A percentile compares a stretch with the other conserved stretches of the same genome.
Conservation (phyloP, 1,140 invertebrate species). For the Drosophila takahashii region DNA sequence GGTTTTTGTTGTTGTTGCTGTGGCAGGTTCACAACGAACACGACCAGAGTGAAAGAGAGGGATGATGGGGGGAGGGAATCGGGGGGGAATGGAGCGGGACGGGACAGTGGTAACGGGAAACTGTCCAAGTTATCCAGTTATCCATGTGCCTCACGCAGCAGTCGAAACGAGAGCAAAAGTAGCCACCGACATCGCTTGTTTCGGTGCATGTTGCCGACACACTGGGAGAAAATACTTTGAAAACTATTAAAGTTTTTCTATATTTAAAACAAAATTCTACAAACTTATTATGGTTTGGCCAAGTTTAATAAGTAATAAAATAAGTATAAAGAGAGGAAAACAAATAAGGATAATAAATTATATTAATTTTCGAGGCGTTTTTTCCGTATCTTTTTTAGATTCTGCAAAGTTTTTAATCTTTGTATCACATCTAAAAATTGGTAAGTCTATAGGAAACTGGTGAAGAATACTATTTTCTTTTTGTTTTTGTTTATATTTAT, state of each 20-base stretch:
- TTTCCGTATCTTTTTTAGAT: no score
- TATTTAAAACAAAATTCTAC: neutral
- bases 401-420: no score
- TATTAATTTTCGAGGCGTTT: no score
- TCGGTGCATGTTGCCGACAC: conserved; percentile 23
- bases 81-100: neutral
- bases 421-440: no score
- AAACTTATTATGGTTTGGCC: no score
- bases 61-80: neutral
- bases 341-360: no score
- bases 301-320: no score
- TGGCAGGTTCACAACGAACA: conserved; percentile 69
- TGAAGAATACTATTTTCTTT: no score
- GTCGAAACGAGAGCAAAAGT: conserved; percentile 72
- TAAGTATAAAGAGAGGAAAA: no score
- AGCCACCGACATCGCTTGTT: conserved; percentile 46
- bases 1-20: conserved; percentile 36
- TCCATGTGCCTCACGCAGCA: conserved; percentile 71
- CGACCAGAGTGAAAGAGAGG: conserved; percentile 17
- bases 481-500: no score
- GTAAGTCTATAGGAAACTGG: no score
- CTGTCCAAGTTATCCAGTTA: conserved; percentile 56
- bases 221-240: conserved; percentile 2
- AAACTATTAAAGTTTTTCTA: neutral
- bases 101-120: conserved; percentile 35